Base-by-base conservation (phyloP, 2,888 invertebrate species). In the Melanostoma mellinum region DNA sequence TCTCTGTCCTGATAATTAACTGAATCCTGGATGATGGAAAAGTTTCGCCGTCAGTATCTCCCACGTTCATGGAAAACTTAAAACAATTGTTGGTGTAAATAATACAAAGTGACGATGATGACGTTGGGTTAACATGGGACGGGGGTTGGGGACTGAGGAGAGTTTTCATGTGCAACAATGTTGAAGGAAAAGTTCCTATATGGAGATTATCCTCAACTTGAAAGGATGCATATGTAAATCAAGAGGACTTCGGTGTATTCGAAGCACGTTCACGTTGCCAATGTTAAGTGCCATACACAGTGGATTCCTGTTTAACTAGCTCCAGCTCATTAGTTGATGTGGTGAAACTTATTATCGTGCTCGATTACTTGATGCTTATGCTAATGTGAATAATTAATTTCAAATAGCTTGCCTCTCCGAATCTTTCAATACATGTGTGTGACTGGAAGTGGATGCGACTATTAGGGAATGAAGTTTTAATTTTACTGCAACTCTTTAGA, bases 341-440 rank as follows among this genome's bases (percentile, higher is more conserved):
- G 79, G 75, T 67, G 71, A 74, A 79, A 79, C 84, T 84, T 84
- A 84, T 84, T 79, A 84, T 75, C 75, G 79, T 71, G 84, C 84
- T 71, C 84, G 67, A 84, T 84, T 84, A 84, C 84, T 84, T 75
- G 74, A 71, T 84, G 79, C 84, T 79, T 75, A 84, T 79, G 84
- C 78, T 82, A 82, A 82, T 82, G 73, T 82, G 78, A 69, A 69
- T 82, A 82, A 82, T 82, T 82, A 82, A 82, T 82, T 78, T 74
- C 44, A 61, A 74, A 69, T 68, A 77, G 73, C 56, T 77, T 77
- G 10, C 65, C 46, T 6, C 53, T 44, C 48, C 33, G 35, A 46
- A 6, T 38, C 38, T 6, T 32, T 36, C 8, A 10, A 30, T 6
- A n/a, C 44, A 32, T 32, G 5, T 9, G 6, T 36, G 3, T 30